These are phyloP conservation scores for Cinara cedri DNA, from an alignment of 2,888 invertebrate species.

Conservation along the genomic window DNA sequence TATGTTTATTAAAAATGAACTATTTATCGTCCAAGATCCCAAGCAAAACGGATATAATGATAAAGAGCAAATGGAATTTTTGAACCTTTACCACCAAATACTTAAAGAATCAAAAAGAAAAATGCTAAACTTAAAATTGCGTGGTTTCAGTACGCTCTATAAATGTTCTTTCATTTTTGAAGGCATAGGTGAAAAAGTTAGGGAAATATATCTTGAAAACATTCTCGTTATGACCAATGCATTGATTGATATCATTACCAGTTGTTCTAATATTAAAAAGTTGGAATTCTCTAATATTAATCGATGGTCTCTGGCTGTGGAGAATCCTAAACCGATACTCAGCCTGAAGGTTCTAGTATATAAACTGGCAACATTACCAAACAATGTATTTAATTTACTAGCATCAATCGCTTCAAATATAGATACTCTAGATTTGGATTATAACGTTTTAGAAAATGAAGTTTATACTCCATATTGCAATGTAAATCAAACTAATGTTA, in stretches of 20 bases:
- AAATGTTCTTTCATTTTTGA: too few species aligned
- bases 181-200: background rate
- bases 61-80: background rate
- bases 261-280: slow-evolving; percentile 2
- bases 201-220: background rate
- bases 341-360: too few species aligned
- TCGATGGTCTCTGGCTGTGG: background rate
- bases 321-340: background rate
- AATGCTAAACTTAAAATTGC: background rate
- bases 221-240: background rate
- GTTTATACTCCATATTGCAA: background rate
- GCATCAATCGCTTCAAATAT: background rate
- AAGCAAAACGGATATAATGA: too few species aligned
- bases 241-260: background rate
- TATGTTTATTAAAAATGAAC: background rate
- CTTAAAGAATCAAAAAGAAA: background rate
- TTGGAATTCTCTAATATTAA: background rate
- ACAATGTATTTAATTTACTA: background rate
- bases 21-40: background rate
- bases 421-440: background rate
- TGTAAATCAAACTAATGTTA: background rate
- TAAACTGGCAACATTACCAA: background rate
- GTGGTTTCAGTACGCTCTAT: background rate
- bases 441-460: too few species aligned
- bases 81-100: background rate